Evolutionary conservation across 1,140 invertebrate genomes (phyloP), one percentile per base, ranked within the genome.

Genomic region (Apis cerana): DNA sequence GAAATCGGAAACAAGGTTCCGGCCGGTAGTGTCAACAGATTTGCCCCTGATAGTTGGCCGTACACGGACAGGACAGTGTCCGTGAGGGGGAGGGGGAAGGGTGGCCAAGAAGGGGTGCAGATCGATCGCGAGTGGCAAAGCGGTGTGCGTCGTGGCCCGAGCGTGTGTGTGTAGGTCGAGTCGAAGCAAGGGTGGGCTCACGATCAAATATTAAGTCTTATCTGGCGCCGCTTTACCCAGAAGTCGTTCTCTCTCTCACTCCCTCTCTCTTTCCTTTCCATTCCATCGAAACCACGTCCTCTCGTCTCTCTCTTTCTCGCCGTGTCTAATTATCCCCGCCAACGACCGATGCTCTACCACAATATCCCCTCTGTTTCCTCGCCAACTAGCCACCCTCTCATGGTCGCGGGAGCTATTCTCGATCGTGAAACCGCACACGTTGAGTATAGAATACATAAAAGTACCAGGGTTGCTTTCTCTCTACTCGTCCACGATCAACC

Each of bases 181-280:
- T 89, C 89, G 78, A 92, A 84, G 88, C 89, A 88, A 89, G 92
- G 91, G 91, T 89, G 90, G 91, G 90, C 87, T 87, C 88, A 89
- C 92, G 92, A 93, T 93, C 92, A 93, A 93, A 93, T 93, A 92
- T 93, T 92, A 93, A 93, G 92, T 92, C 92, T 93, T 93, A 93
- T 93, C 92, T 92, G 91, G 92, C 92, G 91, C 91, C 91, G 91
- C 89, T 91, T 93, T 92, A 91, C 87, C 88, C 88, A 89, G 90
- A 91, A 92, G 82, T 87, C 80, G 65, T 50, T 74, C 54, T 65
- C 52, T 59, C 56, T n/a, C 62, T 70, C n/a, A n/a, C 52, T 87
- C 83, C 52, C 80, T 75, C 80, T 67, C 58, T 61, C 15, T 17
- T 52, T 58, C 64, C 56, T 61, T 88, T 74, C 56, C 80, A 65